A percentile compares a stretch with the other conserved stretches of the same genome.
Evolutionary conservation across 2,113 vertebrate genomes (phyloP).

Genomic region (Charadrius vociferus): DNA sequence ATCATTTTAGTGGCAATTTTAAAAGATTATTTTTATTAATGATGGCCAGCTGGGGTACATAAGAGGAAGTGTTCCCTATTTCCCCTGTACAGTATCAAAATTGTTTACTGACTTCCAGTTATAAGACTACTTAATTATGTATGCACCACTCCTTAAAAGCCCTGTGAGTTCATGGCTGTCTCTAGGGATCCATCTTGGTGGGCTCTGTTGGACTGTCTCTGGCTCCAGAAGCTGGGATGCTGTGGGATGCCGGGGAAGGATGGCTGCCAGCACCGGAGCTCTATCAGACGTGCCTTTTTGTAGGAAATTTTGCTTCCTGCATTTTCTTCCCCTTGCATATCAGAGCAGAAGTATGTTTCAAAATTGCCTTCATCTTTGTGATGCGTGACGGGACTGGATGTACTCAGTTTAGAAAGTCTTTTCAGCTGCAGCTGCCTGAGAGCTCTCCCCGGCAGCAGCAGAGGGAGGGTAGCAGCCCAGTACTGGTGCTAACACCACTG

Average conservation of each 20-base stretch:
- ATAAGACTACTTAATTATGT: neutral
- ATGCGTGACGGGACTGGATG: neutral
- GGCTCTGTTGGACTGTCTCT: rapidly evolving
- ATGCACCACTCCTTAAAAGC: rapidly evolving
- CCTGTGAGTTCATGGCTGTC: neutral
- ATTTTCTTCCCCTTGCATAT: neutral
- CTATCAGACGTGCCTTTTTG: neutral
- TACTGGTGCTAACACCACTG: rapidly evolving
- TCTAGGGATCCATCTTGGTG: neutral
- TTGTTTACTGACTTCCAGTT: neutral
- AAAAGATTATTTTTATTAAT: neutral
- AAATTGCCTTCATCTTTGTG: neutral
- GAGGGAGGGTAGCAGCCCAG: neutral
- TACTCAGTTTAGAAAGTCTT: neutral
- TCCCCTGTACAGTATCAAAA: neutral
- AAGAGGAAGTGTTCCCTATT: neutral
- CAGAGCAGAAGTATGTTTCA: neutral
- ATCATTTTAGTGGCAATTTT: neutral
- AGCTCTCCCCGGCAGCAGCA: rapidly evolving
- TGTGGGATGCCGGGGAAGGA: rapidly evolving
- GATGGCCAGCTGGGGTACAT: neutral
- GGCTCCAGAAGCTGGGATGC: neutral
- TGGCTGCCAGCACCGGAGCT: neutral
- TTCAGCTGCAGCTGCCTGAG: neutral
- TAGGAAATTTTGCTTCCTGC: neutral